Conservation (phyloP, 1,140 invertebrate genomes). For the Cheumatopsyche charites region DNA sequence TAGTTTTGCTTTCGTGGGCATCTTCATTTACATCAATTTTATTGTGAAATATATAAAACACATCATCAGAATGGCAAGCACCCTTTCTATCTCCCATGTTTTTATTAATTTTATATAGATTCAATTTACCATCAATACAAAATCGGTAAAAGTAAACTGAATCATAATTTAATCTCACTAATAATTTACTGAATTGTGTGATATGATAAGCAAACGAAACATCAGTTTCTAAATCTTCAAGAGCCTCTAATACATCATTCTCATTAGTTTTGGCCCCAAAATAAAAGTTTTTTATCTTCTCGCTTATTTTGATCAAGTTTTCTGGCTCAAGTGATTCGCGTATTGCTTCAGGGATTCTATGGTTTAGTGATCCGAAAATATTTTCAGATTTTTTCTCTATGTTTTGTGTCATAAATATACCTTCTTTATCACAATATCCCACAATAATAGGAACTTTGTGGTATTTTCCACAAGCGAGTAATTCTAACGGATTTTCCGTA, state of each 20-base stretch:
- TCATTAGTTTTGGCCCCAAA: neutral
- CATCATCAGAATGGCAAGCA: neutral
- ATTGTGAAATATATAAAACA: neutral
- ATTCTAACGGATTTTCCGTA: too few relatives aligned
- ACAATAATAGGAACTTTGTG: too few relatives aligned
- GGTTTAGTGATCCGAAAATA: too few relatives aligned
- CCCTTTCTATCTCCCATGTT: neutral
- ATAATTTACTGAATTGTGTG: neutral
- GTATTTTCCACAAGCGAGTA: too few relatives aligned
- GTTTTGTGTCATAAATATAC: too few relatives aligned
- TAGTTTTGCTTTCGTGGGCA: neutral
- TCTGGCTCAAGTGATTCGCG: neutral
- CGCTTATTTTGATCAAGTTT: neutral
- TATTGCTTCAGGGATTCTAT: too few relatives aligned
- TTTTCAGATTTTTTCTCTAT: too few relatives aligned
- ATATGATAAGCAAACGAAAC: neutral
- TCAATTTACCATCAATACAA: neutral
- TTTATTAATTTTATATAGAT: neutral
- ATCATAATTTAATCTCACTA: neutral
- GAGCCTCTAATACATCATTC: neutral
- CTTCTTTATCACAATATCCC: too few relatives aligned
- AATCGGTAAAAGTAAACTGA: neutral
- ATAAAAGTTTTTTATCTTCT: neutral
- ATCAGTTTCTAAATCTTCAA: neutral
- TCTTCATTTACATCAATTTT: neutral